Base-by-base conservation (phyloP, 2,888 invertebrate genomes). In the Stenodema calcarata region DNA sequence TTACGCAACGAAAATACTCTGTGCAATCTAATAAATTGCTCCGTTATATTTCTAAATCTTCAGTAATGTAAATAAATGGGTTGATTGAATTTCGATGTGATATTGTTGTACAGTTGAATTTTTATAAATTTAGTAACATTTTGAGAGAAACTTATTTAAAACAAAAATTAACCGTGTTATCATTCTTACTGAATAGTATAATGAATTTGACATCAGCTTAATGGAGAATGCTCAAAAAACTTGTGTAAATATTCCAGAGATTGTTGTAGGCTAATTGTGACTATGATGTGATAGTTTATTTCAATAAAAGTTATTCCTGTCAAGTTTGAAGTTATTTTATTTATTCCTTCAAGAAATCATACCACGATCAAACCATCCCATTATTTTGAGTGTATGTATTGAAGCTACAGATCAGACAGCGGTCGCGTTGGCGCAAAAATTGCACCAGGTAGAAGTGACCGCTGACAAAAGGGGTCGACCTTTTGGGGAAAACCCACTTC, bases 211-310 rank as follows among this genome's bases (percentile, higher is more conserved):
- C 62, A 62, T 62, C 62, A 23, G 23, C 4, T 73, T 35, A 41
- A 41, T 41, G 14, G 30, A 73, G 2, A 41, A 73, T 73, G 73
- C 73, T 73, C 73, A 73, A 73, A 16, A 28, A 73, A 35, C 14
- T 41, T 73, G 73, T 73, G 73, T 73, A 73, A 41, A 73, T 35
- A 73, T 73, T 28, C 16, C n/a, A n/a, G 41, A 78, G 41, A 41
- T 44, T 27, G 42, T 42, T 0, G 27, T 44, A 28, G 44, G 18
- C 12, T 41, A 78, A 44, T 54, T 80, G 35, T 54, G 80, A 80
- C 54, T 80, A 50, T 80, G 30, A 50, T 80, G 80, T 80, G 80
- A 80, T 80, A 54, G 80, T 80, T 44, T 27, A 80, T 27, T 80
- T 80, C 50, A 80, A 80, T 50, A 50, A 80, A 80, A 50, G 47